These are phyloP conservation scores for Cydia splendana DNA, from an alignment of 1,140 invertebrate genomes.

Conservation along the genomic window DNA sequence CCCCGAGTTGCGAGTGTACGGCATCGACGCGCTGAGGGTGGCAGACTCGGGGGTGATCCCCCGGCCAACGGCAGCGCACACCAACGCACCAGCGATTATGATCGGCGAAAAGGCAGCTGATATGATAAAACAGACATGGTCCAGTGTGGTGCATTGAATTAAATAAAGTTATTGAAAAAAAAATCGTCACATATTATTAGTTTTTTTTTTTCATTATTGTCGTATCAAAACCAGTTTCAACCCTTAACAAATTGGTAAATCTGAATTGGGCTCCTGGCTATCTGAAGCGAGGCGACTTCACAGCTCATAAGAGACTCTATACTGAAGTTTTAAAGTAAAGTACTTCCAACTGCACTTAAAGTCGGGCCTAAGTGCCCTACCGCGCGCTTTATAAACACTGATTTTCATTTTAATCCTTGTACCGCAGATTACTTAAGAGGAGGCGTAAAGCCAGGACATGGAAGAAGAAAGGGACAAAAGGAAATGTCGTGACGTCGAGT, in stretches of 20 bases:
- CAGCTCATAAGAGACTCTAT: conserved; percentile 13
- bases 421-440: neutral
- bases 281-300: neutral
- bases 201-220: too few species aligned
- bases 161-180: neutral
- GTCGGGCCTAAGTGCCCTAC: neutral
- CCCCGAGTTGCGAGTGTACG: conserved; percentile 85
- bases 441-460: too few species aligned
- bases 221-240: too few species aligned
- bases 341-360: conserved; percentile 1
- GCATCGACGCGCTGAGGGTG: conserved; percentile 85
- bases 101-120: conserved; percentile 93
- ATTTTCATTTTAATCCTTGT: neutral
- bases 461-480: too few species aligned
- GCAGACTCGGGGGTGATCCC: conserved; percentile 90
- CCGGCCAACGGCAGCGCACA: conserved; percentile 83
- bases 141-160: conserved; percentile 47
- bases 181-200: too few species aligned
- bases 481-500: too few species aligned
- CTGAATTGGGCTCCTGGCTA: neutral
- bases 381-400: neutral
- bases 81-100: conserved; percentile 88
- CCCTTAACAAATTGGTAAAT: too few species aligned
- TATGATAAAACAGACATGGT: conserved; percentile 86
- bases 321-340: neutral